Conservation (phyloP, 2,888 invertebrate genomes). For the Cephus pygmeus region DNA sequence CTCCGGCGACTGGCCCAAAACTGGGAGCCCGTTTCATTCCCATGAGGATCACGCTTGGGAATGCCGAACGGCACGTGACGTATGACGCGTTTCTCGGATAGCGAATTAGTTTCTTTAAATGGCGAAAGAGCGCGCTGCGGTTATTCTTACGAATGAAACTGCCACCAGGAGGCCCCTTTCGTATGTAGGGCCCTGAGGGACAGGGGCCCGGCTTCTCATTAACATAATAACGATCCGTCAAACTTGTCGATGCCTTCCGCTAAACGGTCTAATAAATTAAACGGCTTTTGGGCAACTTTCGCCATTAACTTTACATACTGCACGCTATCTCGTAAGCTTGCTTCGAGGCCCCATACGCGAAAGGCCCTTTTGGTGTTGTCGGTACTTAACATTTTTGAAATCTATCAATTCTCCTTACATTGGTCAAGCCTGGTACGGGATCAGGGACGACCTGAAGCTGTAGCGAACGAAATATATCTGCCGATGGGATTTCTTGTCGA, state of each 20-base stretch:
- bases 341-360: neutral
- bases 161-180: slow-evolving; percentile 8
- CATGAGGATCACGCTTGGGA: slow-evolving; percentile 39
- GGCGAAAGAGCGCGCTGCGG: neutral
- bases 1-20: neutral
- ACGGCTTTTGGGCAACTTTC: neutral
- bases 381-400: neutral
- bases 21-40: slow-evolving; percentile 8
- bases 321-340: neutral
- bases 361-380: neutral
- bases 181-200: slow-evolving; percentile 13
- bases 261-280: neutral
- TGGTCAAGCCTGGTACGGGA: neutral
- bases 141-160: neutral
- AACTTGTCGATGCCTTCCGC: neutral
- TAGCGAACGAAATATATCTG: neutral
- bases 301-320: neutral
- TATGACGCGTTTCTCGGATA: slow-evolving; percentile 16
- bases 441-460: neutral
- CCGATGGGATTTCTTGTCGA: neutral
- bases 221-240: slow-evolving; percentile 20
- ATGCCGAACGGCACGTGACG: slow-evolving; percentile 20
- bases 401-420: neutral
- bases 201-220: slow-evolving; percentile 14
- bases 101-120: slow-evolving; percentile 22